Evolutionary conservation across 2,888 invertebrate genomes (phyloP), one percentile per base, ranked within the genome.

Genomic region (Subacronicta megacephala): DNA sequence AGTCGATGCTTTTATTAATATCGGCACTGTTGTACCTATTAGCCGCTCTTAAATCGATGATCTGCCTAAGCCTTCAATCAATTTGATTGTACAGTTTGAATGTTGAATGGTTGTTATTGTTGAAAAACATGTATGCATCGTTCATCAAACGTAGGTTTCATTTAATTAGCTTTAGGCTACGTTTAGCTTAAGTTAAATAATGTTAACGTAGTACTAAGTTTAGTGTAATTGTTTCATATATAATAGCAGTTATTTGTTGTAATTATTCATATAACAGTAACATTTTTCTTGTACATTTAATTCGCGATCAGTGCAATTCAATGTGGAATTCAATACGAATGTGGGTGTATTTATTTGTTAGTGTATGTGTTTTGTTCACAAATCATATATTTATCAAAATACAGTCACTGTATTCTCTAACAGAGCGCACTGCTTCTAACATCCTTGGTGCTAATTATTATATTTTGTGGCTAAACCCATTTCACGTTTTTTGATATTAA

Each of bases 401-500:
- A 66, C 18, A n/a, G 1, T 31, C n/a, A n/a, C 31, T 31, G 2
- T 9, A 10, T 23, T 26, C n/a, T 29, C 37, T 50, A 38, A 18
- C 17, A 12, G 20, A 35, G 37, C 26, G 36, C 40, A 56, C 69
- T 67, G 63, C 57, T 62, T 66, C 46, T 62, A 65, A 66, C 67
- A 70, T 62, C 62, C 62, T 64, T 75, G 82, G 82, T 82, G 82
- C 82, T 81, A 80, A 60, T 80, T 80, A 78, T 81, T 83, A 53
- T 64, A 45, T 57, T 58, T 46, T 42, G 51, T 50, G 23, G 23
- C 23, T 50, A 17, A 29, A 31, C 41, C 7, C 38, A 13, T 51
- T 40, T n/a, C 31, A 38, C 1, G 43, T 45, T 40, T 72, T 38
- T 57, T 43, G 31, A 10, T n/a, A 20, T 38, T 17, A 23, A 23